These are phyloP conservation scores for Ridgeia piscesae DNA, from an alignment of 1,140 invertebrate species.

Conservation along the genomic window DNA sequence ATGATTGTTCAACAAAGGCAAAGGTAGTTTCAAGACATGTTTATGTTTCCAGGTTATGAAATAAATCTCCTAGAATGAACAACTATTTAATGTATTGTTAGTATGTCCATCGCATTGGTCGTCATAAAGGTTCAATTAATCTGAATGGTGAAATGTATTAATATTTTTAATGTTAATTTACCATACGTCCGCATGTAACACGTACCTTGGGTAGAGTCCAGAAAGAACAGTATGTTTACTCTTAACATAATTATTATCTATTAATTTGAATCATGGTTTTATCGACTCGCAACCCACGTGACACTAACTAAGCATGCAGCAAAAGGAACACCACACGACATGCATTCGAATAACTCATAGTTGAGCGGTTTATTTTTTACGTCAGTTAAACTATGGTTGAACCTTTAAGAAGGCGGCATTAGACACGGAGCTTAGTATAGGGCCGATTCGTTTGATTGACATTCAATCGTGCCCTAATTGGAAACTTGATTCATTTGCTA, in stretches of 20 bases:
- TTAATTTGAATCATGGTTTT: neutral
- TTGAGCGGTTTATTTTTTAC: neutral
- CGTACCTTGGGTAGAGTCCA: neutral
- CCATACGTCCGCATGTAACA: neutral
- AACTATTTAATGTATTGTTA: neutral
- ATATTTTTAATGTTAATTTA: no score
- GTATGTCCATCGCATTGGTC: neutral
- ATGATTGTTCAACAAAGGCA: no score
- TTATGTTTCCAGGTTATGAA: neutral
- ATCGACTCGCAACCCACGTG: neutral
- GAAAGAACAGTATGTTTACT: neutral
- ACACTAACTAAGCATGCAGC: neutral
- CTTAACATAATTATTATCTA: neutral
- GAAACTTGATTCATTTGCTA: neutral
- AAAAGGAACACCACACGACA: neutral
- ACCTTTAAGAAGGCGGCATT: neutral
- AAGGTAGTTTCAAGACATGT: neutral
- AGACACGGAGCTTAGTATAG: neutral
- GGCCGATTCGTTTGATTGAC: neutral
- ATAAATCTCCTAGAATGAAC: neutral
- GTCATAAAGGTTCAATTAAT: neutral
- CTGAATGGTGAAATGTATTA: neutral
- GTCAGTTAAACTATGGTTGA: neutral
- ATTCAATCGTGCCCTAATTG: neutral
- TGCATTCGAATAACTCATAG: neutral